Percentiles rank a stretch among this genome's conserved stretches.
These are phyloP conservation scores for Anthopleura xanthogrammica DNA, from an alignment of 92 coral and sea anemone species.

Conservation along the genomic window DNA sequence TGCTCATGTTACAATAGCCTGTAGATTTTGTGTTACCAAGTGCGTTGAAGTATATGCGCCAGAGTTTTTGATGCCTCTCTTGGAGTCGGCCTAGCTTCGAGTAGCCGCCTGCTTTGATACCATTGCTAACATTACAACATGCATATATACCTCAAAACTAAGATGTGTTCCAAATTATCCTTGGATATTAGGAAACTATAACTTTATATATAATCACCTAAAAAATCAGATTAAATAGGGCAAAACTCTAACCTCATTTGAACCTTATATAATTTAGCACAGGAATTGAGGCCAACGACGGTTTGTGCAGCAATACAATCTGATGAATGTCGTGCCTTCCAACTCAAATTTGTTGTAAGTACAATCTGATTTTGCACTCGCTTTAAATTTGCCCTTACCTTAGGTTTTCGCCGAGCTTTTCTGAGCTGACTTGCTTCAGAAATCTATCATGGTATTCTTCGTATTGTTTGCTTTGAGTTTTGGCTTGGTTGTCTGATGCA, in stretches of 20 bases:
- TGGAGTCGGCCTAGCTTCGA: too few relatives aligned
- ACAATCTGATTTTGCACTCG: not conserved
- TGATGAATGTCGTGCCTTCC: not conserved
- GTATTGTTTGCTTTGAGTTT: not conserved
- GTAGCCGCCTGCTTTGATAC: too few relatives aligned
- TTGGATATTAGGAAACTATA: too few relatives aligned
- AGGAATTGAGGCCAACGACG: not conserved
- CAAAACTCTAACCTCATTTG: not conserved
- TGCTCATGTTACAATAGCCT: too few relatives aligned
- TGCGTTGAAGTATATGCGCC: too few relatives aligned
- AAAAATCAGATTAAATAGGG: not conserved
- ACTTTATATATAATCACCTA: not conserved
- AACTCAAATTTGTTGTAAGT: too few relatives aligned
- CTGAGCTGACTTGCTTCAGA: conserved; percentile 25
- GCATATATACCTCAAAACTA: too few relatives aligned
- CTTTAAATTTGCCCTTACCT: conserved; percentile 26
- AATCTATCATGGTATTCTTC: conserved; percentile 12
- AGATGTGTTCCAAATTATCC: too few relatives aligned
- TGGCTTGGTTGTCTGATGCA: not conserved
- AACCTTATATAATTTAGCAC: not conserved
- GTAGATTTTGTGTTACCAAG: too few relatives aligned
- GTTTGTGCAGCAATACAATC: not conserved
- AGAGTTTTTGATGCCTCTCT: too few relatives aligned
- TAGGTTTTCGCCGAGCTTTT: conserved; percentile 35
- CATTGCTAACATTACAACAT: too few relatives aligned